Evolutionary conservation across 2,113 vertebrate species (phyloP).

Genomic region (Pithys albifrons): DNA sequence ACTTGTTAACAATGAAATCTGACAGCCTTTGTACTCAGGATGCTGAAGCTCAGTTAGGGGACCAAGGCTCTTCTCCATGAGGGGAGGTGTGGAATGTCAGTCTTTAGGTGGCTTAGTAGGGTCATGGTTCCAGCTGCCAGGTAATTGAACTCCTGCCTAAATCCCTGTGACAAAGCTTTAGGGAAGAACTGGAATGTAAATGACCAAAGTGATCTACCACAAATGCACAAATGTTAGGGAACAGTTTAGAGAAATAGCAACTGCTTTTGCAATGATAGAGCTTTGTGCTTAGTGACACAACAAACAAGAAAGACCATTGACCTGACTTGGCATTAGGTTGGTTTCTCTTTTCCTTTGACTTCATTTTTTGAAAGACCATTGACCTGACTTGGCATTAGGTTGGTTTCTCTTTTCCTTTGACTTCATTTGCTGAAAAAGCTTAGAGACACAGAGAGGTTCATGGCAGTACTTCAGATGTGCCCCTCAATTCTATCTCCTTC

Average conservation of each 20-base stretch:
- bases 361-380: not conserved
- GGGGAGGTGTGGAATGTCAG: conserved; percentile 56
- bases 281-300: not conserved
- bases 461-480: not conserved
- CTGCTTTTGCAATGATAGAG: not conserved
- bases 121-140: conserved; percentile 36
- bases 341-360: not conserved
- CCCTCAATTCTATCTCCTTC: not conserved
- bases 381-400: not conserved
- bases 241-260: not conserved
- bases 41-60: conserved; percentile 40
- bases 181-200: not conserved
- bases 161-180: conserved; percentile 11
- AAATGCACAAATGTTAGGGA: not conserved
- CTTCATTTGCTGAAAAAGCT: not conserved
- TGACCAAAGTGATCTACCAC: not conserved
- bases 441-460: not conserved
- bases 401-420: not conserved
- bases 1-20: conserved; percentile 63
- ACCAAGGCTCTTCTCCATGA: conserved; percentile 63
- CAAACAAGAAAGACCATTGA: not conserved
- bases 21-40: conserved; percentile 61
- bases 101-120: conserved; percentile 48
- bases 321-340: not conserved
- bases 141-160: conserved; percentile 49